Base-by-base conservation (phyloP, 2,888 invertebrate species). In the Bugula neritina region DNA sequence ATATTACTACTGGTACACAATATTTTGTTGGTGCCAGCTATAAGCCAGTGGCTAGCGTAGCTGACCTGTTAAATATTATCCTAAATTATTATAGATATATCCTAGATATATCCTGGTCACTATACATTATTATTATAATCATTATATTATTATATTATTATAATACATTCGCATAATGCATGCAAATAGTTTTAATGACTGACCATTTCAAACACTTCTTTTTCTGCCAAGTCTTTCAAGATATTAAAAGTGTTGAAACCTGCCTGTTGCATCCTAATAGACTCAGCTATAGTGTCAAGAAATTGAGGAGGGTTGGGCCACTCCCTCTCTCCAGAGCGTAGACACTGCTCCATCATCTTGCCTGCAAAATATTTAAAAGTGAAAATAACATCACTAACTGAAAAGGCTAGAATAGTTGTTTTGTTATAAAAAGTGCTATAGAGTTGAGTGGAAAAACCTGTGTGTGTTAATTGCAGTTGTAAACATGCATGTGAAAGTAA, bases 241-340 rank as follows among this genome's bases (percentile, higher is more conserved):
- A 85, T 82, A 0, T 85, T 85, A 76, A 84, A 84, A 27, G 85
- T 85, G 23, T 84, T 69, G 1, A 83, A 76, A 31, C 86, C 86
- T n/a, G 84, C 77, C 74, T 82, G 82, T 69, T 85, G 84, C 1
- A 82, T 77, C 31, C 84, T 77, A 25, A 86, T 84, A 23, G 84
- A 86, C 73, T 86, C 86, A 21, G 86, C 86, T 29, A 86, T 81
- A 1, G 86, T 85, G 71, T 80, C 74, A 10, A 85, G 73, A 75
- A 83, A 83, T 71, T 76, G 74, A 0, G 84, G 82, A 13, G 83
- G 83, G 35, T 82, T 78, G n/a, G 80, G 77, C 84, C 85, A 85
- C 72, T 83, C 74, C 69, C 83, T 74, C 72, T 77, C 54, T 13
- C 76, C 74, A 70, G 71, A 21, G 63, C 52, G 23, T 3, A 71